Base-by-base conservation (phyloP, 2,888 invertebrate genomes). In the Meteorus colon region DNA sequence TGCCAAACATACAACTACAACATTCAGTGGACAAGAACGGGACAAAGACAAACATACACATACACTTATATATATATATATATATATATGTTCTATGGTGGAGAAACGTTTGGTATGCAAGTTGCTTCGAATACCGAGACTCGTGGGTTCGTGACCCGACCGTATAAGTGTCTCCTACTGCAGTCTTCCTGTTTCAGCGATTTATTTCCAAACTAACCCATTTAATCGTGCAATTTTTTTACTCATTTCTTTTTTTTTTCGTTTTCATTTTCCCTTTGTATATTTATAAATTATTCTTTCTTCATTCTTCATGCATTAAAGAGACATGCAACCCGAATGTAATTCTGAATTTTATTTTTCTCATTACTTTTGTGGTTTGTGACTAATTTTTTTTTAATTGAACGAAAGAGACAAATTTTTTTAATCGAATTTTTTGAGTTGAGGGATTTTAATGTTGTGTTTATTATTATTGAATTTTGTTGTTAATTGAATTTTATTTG, bases 91-190 rank as follows among this genome's bases (percentile, higher is more conserved):
- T 19, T 4, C n/a, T 19, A 19, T 55, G n/a, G 55, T 55, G 63
- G 68, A 75, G 74, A 63, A 63, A 68, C 29, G 51, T 34, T 79
- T 74, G 82, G 83, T 79, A 83, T 82, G 82, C 82, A 77, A 77
- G 79, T 81, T 76, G 81, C 81, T 74, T 80, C 81, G 71, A 77
- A 78, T 78, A 71, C 71, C 37, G 65, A 31, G 65, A 65, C 73
- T 74, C 74, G 70, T 55, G 75, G 81, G 82, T 86, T 86, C 84
- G 84, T 86, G 86, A 86, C 85, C 82, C 76, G 60, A 73, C 80
- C 77, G 81, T 82, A 82, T 84, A 83, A 84, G 82, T 82, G 82
- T 82, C 82, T 79, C 73, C 78, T 78, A 82, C 78, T 81, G 80
- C 81, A 45, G 68, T 68, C 68, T 68, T 68, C 68, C 68, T 45